Percentiles rank a stretch among this genome's conserved stretches.
Evolutionary conservation across 2,797 vertebrate genomes (phyloP).

Genomic region (Lophotriccus pileatus): DNA sequence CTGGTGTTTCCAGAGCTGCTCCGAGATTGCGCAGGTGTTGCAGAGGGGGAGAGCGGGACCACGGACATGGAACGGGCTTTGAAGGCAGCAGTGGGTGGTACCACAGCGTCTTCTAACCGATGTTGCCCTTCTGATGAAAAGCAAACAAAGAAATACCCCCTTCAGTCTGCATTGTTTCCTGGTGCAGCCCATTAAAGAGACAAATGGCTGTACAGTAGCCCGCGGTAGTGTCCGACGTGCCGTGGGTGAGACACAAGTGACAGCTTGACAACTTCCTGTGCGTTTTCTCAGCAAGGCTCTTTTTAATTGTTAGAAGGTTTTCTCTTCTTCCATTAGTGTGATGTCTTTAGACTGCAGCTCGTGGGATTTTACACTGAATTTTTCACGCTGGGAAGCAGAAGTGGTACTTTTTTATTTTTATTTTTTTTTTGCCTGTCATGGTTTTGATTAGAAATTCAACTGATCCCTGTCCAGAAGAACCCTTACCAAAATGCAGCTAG

Average conservation of each 20-base stretch:
- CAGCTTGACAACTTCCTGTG: constrained; percentile 5
- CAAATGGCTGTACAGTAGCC: constrained; percentile 18
- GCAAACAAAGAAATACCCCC: not conserved
- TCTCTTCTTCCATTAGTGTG: constrained; percentile 37
- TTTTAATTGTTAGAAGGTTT: constrained; percentile 54
- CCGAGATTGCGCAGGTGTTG: not conserved
- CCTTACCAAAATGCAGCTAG: not conserved
- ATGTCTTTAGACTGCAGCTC: constrained; percentile 36
- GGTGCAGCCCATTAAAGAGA: constrained; percentile 15
- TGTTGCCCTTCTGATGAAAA: constrained; percentile 1
- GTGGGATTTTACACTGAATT: constrained; percentile 37
- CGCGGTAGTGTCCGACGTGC: not conserved
- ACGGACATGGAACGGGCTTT: not conserved
- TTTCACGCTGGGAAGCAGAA: constrained; percentile 41
- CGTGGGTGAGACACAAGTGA: not conserved
- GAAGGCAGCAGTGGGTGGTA: not conserved
- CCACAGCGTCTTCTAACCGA: not conserved
- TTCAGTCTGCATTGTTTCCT: not conserved
- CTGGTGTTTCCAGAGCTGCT: not conserved
- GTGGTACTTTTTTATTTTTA: not conserved
- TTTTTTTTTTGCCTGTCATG: not conserved
- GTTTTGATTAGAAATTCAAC: constrained; percentile 61
- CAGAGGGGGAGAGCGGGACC: not conserved
- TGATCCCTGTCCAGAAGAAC: constrained; percentile 44
- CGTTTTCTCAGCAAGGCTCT: constrained; percentile 32